phyloP scores from a whole-genome alignment of 2,888 invertebrate genomes.

The Leptarthrus brevirostris region DNA sequence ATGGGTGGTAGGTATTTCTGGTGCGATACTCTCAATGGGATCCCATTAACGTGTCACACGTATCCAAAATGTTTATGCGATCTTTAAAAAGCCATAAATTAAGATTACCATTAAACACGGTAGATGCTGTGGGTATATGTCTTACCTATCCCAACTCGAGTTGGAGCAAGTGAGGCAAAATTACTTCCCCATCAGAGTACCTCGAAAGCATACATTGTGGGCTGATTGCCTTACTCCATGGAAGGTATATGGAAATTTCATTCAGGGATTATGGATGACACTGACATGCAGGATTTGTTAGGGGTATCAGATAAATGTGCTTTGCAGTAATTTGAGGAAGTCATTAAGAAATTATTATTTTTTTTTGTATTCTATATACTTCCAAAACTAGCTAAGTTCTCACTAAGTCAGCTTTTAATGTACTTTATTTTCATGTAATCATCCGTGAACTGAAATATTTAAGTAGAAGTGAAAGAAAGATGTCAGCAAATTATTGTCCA shows the following conservation, averaged over 20 bases:
- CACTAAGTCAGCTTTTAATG: too few species aligned
- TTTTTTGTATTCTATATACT: too few species aligned
- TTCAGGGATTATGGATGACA: slow-evolving; percentile 49
- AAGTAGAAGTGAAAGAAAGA: too few species aligned
- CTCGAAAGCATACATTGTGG: slow-evolving; percentile 9
- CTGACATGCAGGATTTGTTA: slow-evolving; percentile 30
- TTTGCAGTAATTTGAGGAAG: slow-evolving; percentile 36
- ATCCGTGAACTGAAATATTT: too few species aligned
- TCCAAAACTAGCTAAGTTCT: too few species aligned
- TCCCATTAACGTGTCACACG: slow-evolving; percentile 53
- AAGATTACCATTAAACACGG: slow-evolving; percentile 56
- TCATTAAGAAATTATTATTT: too few species aligned
- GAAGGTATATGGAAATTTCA: slow-evolving; percentile 36
- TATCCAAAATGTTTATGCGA: slow-evolving; percentile 55
- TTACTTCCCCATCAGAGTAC: slow-evolving; percentile 14
- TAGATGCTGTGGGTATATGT: slow-evolving; percentile 27
- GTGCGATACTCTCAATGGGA: slow-evolving; percentile 46
- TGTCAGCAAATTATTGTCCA: too few species aligned
- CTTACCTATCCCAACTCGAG: background rate
- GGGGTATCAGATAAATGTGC: slow-evolving; percentile 27
- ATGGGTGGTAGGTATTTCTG: background rate
- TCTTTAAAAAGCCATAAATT: slow-evolving; percentile 55
- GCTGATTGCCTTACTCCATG: slow-evolving; percentile 21
- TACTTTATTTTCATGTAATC: too few species aligned
- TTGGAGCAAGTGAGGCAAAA: slow-evolving; percentile 26